phyloP scores from a whole-genome alignment of 2,113 vertebrate species.

The Regulus satrapa region DNA sequence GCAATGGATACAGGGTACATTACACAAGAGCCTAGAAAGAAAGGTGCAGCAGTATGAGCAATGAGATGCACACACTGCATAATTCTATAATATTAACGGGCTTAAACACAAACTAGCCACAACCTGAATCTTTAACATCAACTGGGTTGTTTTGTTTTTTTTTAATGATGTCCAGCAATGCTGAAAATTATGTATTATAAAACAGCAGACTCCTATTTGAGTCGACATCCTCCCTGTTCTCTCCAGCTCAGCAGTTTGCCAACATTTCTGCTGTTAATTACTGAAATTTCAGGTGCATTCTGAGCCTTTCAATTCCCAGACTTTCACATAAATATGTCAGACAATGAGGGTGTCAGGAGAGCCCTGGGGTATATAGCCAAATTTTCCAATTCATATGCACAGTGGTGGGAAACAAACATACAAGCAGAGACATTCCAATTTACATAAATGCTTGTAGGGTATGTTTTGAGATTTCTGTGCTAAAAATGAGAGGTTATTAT shows the following conservation, averaged over 20 bases:
- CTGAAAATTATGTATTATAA: neutral
- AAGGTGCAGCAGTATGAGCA: slow-evolving; percentile 20
- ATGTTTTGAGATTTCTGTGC: neutral
- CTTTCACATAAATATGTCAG: neutral
- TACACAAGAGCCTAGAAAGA: slow-evolving; percentile 31
- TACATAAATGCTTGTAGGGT: neutral
- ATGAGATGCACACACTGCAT: neutral
- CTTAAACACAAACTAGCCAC: neutral
- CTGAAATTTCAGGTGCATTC: slow-evolving; percentile 1
- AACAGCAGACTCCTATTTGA: neutral
- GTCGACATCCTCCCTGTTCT: neutral
- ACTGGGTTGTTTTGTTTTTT: neutral
- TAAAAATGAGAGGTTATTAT: neutral
- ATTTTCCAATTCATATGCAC: slow-evolving; percentile 4
- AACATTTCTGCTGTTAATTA: slow-evolving; percentile 25
- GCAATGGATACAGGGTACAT: neutral
- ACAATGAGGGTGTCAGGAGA: neutral
- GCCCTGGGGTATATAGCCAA: neutral
- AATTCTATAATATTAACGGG: neutral
- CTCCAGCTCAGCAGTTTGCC: neutral
- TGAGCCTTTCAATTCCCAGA: neutral
- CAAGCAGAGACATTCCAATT: neutral
- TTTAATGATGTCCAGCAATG: neutral
- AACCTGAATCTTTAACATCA: neutral
- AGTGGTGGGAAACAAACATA: neutral